phyloP scores from a whole-genome alignment of 2,797 vertebrate species.

The Notolabrus celidotus region DNA sequence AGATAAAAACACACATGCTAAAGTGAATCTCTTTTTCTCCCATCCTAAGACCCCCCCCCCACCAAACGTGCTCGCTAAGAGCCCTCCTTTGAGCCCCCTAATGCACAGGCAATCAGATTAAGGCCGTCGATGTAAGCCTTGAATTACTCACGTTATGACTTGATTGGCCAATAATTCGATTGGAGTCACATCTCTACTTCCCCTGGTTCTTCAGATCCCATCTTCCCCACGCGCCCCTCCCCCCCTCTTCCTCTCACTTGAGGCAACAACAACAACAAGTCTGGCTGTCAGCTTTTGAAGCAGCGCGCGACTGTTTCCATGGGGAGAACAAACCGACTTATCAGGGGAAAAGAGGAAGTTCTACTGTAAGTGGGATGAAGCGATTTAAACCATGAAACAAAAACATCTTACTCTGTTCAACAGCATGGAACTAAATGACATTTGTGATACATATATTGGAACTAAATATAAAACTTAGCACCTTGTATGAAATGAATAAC shows the following conservation, averaged over 20 bases:
- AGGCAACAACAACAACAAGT: slow-evolving; percentile 59
- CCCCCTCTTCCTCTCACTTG: slow-evolving; percentile 27
- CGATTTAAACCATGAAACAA: slow-evolving; percentile 43
- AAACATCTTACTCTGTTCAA: slow-evolving; percentile 26
- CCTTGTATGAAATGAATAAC: not conserved
- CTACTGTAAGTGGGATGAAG: slow-evolving; percentile 36
- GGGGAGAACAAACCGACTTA: slow-evolving; percentile 75
- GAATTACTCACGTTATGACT: slow-evolving; percentile 93
- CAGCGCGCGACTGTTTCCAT: slow-evolving; percentile 86
- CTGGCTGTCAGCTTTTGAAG: slow-evolving; percentile 65
- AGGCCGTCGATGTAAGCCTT: slow-evolving; percentile 87
- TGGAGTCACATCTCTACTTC: slow-evolving; percentile 90
- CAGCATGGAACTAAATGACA: not conserved
- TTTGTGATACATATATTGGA: slow-evolving; percentile 9
- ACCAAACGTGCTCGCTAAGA: slow-evolving; percentile 62
- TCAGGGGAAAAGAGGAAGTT: slow-evolving; percentile 32
- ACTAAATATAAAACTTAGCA: slow-evolving; percentile 11
- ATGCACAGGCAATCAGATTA: slow-evolving; percentile 93
- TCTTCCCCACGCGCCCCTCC: slow-evolving; percentile 33
- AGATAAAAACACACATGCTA: slow-evolving; percentile 34
- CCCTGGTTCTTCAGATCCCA: slow-evolving; percentile 71
- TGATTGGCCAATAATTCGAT: slow-evolving; percentile 95
- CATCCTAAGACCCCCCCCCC: slow-evolving; percentile 67
- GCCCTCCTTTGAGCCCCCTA: slow-evolving; percentile 78
- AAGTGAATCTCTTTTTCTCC: slow-evolving; percentile 59